Base-by-base conservation (phyloP, 2,797 vertebrate species). In the Galaxias olidus region DNA sequence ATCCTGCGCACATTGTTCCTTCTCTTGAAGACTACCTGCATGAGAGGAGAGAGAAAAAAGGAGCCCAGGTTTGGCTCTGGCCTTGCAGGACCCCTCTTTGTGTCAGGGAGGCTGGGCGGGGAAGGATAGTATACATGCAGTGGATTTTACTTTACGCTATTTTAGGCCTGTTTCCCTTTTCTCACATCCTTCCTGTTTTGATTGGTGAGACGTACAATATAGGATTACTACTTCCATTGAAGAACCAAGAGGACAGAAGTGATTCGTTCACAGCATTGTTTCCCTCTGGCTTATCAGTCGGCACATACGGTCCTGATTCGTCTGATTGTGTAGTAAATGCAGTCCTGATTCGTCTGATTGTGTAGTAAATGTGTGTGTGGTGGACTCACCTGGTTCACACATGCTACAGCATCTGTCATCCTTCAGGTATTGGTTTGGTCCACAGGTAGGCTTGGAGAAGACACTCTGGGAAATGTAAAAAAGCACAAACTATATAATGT, bases 361-460 rank as follows among this genome's bases (percentile, higher is more conserved):
- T 47, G 46, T 14, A 47, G 11, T 47, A 47, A 11, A 19, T 14
- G 53, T 14, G 19, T 41, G 53, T 41, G 19, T 41, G 40, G n/a
- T 43, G 2, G 12, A n/a, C 5, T 59, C 50, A 93, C 92, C 92
- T 89, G 89, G 86, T 77, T 15, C 10, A 85, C 92, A 93, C 80
- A 84, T 90, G 1, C 74, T 62, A 73, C 92, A 93, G 80, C 91
- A 93, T 57, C 46, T 81, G 64, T 71, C 74, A 30, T 54, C 75
- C 69, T 66, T 84, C 6, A 71, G 46, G 65, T 90, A 93, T 13
- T 93, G 80, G 13, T 51, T 63, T 4, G 76, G 78, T 19, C 70
- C 71, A 79, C 92, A 93, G 17, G 68, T 9, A 13, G 81, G 56
- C 79, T 79, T 91, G 65, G 86, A 79, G 52, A 65, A 18, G 18